Base-by-base conservation (phyloP, 2,113 vertebrate species). In the Heterochromis multidens region DNA sequence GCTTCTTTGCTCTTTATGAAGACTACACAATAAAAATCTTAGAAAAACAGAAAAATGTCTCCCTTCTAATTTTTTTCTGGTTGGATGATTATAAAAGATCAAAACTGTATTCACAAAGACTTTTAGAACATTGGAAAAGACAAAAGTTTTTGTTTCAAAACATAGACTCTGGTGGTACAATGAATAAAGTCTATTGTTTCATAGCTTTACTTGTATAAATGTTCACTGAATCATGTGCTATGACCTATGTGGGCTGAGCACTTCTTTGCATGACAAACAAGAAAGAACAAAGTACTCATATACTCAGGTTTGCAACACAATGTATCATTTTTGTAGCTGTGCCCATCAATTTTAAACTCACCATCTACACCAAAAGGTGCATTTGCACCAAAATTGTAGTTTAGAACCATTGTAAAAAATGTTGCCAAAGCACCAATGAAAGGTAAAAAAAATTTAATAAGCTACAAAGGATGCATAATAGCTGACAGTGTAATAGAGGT, bases 401-500 rank as follows among this genome's bases (percentile, higher is more conserved):
- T 87, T 49, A 60, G 21, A 87, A 40, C 74, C 16, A 74, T 62
- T 70, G 35, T 74, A 79, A 84, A 80, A 77, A 43, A 61, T 40
- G 23, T 65, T 59, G 43, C 54, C 37, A 65, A 43, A 70, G 78
- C 10, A 5, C 40, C 8, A 6, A 82, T 76, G 52, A 88, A 86
- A 87, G 77, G 49, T 40, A n/a, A 56, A 10, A 56, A 10, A 46
- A n/a, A 62, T 84, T 81, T 54, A 86, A 82, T n/a, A 23, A 29
- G 82, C 81, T 33, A 80, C 56, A 88, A 88, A 88, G 72, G 62
- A 89, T 63, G 78, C 84, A 80, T 81, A 88, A 82, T 80, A 83
- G 86, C 46, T 70, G 82, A 87, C 77, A 90, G 23, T 89, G 54
- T 86, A 86, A 82, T 65, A 25, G 79, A 88, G 86, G 90, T 88